A percentile compares a stretch with the other conserved stretches of the same genome.
These are phyloP conservation scores for Pseudachorutes palmiensis DNA, from an alignment of 1,140 invertebrate genomes.

Conservation along the genomic window DNA sequence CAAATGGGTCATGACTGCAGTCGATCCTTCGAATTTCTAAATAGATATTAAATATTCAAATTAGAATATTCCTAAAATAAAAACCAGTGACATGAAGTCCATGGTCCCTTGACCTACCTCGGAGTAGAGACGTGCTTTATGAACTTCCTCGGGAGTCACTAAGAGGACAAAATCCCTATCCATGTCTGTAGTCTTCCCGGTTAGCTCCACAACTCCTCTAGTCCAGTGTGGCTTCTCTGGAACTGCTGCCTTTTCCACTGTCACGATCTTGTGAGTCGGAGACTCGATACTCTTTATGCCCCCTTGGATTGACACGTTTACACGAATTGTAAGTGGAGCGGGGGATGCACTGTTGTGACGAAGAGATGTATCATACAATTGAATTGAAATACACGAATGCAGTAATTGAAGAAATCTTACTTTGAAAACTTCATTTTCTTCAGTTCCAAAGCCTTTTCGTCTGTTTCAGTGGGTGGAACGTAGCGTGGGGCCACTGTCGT, in stretches of 20 bases:
- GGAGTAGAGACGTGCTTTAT: slow-evolving; percentile 30
- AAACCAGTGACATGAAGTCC: not conserved
- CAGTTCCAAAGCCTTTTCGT: slow-evolving; percentile 31
- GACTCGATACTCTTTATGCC: slow-evolving; percentile 16
- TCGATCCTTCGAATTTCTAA: slow-evolving; percentile 22
- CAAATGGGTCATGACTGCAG: slow-evolving; percentile 36
- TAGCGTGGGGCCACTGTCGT: slow-evolving; percentile 40
- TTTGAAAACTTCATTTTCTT: slow-evolving; percentile 33
- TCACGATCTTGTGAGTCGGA: slow-evolving; percentile 30
- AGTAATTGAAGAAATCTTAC: too few species aligned
- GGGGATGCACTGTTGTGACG: not conserved
- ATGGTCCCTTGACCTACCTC: slow-evolving; percentile 26
- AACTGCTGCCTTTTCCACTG: slow-evolving; percentile 14
- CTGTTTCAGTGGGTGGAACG: slow-evolving; percentile 30
- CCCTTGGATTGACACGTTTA: slow-evolving; percentile 13
- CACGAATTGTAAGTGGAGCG: slow-evolving; percentile 1
- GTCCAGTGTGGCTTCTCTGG: slow-evolving; percentile 23
- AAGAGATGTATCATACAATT: too few species aligned
- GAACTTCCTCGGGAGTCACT: slow-evolving; percentile 26
- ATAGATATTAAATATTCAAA: not conserved
- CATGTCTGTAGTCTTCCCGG: slow-evolving; percentile 35
- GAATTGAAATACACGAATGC: too few species aligned
- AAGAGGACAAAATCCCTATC: slow-evolving; percentile 38
- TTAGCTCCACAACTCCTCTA: slow-evolving; percentile 22
- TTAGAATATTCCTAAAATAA: not conserved